A percentile compares a stretch with the other conserved stretches of the same genome.
phyloP scores from a whole-genome alignment of 2,888 invertebrate genomes.

The Cynaeus angustus region DNA sequence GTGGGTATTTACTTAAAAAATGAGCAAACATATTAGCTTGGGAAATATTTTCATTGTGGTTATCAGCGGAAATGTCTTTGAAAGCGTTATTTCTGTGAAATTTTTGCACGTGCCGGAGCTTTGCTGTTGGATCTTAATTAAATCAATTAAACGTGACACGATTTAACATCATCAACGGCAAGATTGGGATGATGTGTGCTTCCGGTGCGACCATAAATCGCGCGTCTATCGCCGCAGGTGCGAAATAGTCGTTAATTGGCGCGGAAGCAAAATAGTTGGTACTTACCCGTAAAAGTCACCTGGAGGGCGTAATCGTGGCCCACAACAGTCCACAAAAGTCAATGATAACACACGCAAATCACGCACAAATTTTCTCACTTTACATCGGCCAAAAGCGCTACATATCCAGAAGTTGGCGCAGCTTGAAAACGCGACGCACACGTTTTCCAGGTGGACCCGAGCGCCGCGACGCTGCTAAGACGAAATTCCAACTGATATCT shows the following conservation, averaged over 20 bases:
- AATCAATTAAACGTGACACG: constrained; percentile 51
- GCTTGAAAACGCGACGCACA: constrained; percentile 37
- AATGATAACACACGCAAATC: constrained; percentile 30
- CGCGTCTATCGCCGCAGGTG: constrained; percentile 29
- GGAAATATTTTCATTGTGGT: constrained; percentile 2
- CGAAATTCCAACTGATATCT: constrained; percentile 62
- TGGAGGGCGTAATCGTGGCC: constrained; percentile 18
- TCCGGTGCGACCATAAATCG: constrained; percentile 45
- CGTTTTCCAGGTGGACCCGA: constrained; percentile 33
- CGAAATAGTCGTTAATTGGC: constrained; percentile 36
- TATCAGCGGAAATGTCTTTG: constrained; percentile 17
- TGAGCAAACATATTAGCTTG: not conserved
- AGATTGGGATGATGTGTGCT: constrained; percentile 46
- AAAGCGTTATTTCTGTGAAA: constrained; percentile 41
- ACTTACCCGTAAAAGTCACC: constrained; percentile 46
- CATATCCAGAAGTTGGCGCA: constrained; percentile 39
- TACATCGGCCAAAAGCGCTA: constrained; percentile 23
- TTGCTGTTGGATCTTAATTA: constrained; percentile 48
- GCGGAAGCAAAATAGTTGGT: constrained; percentile 14
- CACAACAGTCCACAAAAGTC: constrained; percentile 7
- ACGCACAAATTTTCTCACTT: constrained; percentile 32
- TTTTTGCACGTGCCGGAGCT: constrained; percentile 47
- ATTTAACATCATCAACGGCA: constrained; percentile 37
- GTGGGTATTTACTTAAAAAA: constrained; percentile 18
- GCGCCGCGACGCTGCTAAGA: constrained; percentile 54